Evolutionary conservation across 2,797 vertebrate species (phyloP).

Genomic region (Loris lydekkerianus): DNA sequence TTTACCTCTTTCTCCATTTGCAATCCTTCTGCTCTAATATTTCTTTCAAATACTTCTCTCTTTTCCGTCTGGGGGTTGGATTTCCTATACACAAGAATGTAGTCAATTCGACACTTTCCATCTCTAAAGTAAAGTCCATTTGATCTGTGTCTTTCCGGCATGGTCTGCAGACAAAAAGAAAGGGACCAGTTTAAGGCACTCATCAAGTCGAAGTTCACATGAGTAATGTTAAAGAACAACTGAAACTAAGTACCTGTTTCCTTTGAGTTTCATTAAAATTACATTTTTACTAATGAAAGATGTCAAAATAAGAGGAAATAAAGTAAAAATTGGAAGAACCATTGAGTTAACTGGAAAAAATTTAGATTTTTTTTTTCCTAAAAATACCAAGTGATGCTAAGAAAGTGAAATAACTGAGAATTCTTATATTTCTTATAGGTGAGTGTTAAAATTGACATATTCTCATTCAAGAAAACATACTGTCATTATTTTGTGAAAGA

Average conservation of each 20-base stretch:
- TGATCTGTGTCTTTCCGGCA: constrained; percentile 89
- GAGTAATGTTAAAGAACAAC: neutral
- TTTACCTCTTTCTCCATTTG: constrained; percentile 96
- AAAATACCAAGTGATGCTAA: neutral
- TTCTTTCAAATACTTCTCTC: constrained; percentile 96
- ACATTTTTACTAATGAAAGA: neutral
- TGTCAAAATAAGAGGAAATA: constrained; percentile 11
- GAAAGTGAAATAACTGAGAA: neutral
- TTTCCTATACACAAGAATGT: constrained; percentile 96
- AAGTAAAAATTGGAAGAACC: neutral
- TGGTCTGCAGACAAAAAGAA: constrained; percentile 87
- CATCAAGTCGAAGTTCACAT: neutral
- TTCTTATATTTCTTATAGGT: neutral
- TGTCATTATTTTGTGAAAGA: neutral
- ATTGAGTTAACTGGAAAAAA: neutral
- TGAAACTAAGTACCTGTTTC: neutral
- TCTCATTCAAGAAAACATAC: constrained; percentile 1
- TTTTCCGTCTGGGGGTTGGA: constrained; percentile 93
- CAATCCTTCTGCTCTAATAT: constrained; percentile 95
- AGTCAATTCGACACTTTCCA: constrained; percentile 95
- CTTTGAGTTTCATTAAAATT: constrained; percentile 14
- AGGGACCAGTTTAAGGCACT: constrained; percentile 16
- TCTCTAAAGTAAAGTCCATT: constrained; percentile 94
- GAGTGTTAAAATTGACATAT: neutral
- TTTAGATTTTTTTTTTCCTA: neutral